Base-by-base conservation (phyloP, 1,140 invertebrate genomes). In the Drosophila serrata region DNA sequence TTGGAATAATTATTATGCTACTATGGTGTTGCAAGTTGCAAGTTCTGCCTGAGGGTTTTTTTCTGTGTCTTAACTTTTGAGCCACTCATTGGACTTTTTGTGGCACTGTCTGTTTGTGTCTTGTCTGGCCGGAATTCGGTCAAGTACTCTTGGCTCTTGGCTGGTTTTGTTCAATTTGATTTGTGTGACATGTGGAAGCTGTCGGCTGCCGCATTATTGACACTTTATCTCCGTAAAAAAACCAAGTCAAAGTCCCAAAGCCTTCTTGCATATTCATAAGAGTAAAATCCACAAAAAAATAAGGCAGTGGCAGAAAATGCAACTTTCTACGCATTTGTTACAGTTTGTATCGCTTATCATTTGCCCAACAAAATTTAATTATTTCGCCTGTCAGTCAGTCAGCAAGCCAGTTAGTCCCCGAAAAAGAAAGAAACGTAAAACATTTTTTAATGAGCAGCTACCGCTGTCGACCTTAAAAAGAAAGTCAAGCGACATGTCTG, bases 131-230 rank as follows among this genome's bases (percentile, higher is more conserved):
- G 85, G 84, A 88, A 88, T 88, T 88, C 84, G 84, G 84, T 88
- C 84, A 88, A 88, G 85, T 90, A 88, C 85, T 88, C 75, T 67
- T 62, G 79, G 49, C 85, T 88, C 75, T 67, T 62, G 79, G 49
- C 27, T 56, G 57, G 56, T 84, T 79, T 79, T 75, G 78, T 88
- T 84, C 65, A 76, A 65, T 82, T 74, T 87, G 84, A 87, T 84
- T 88, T 90, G 84, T 88, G 84, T 84, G 85, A 81, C 84, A 88
- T 84, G 84, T 84, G 77, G 81, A 85, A 85, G 81, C 84, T 81
- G 85, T 84, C 65, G 65, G 33, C 64, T 39, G 45, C 65, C 56
- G 61, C 80, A 77, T 74, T 87, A 88, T 81, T 87, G 84, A 88
- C 84, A 87, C 84, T 80, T 67, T 88, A 80, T 77, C 84, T 63